Percentiles rank a stretch among this genome's conserved stretches.
These are phyloP conservation scores for Littorina saxatilis DNA, from an alignment of 1,140 invertebrate genomes.

Conservation along the genomic window DNA sequence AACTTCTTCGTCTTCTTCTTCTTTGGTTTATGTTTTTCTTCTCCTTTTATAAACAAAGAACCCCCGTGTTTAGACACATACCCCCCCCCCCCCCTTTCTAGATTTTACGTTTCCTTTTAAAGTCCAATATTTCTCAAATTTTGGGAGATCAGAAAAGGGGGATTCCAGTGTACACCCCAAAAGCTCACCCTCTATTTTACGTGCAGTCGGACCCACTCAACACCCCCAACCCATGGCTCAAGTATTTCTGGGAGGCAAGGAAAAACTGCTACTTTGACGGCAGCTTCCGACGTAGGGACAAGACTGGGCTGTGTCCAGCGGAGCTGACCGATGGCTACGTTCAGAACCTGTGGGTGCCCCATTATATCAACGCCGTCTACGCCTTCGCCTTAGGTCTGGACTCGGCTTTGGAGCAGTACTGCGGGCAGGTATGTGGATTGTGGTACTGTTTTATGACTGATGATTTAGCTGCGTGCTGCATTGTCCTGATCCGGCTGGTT, in stretches of 20 bases:
- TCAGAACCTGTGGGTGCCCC: constrained; percentile 15
- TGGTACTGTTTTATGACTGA: not conserved
- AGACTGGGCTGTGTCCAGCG: not conserved
- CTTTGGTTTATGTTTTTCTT: too few species aligned
- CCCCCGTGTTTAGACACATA: too few species aligned
- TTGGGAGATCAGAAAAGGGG: too few species aligned
- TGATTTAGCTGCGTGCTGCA: not conserved
- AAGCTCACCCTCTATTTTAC: too few species aligned
- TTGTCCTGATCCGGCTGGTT: not conserved
- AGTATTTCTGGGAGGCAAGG: constrained; percentile 34
- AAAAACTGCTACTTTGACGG: constrained; percentile 25
- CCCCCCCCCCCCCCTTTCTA: too few species aligned
- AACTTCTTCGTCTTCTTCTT: too few species aligned
- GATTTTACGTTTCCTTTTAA: too few species aligned
- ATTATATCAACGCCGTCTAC: constrained; percentile 19
- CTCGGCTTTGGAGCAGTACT: not conserved
- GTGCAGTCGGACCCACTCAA: not conserved
- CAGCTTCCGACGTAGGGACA: constrained; percentile 25
- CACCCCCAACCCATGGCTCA: constrained; percentile 22
- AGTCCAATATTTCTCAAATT: too few species aligned
- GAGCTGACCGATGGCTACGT: not conserved
- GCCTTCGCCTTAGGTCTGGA: constrained; percentile 13
- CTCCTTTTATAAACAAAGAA: too few species aligned
- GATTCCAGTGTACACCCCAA: too few species aligned
- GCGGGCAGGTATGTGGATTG: not conserved